Base-by-base conservation (phyloP, 2,888 invertebrate species). In the Caenorhabditis sp. region DNA sequence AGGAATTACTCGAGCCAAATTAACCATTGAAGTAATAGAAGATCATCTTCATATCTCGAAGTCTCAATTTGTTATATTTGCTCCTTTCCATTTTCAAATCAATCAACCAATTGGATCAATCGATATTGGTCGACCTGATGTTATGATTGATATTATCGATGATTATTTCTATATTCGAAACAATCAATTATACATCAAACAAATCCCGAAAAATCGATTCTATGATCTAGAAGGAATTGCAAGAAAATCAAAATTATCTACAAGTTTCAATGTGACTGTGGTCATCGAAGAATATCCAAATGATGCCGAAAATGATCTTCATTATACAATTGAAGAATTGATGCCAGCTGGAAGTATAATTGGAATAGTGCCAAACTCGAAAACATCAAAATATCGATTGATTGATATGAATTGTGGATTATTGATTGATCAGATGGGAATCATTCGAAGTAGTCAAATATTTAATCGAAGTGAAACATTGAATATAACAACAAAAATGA, bases 401-500 rank as follows among this genome's bases (percentile, higher is more conserved):
- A 54, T 73, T 23, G 73, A 73, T 54, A 26, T 43, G 0, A 43
- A n/a, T 1, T 62, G 58, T 38, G 74, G 74, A 1, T 57, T 74
- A 50, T 27, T 59, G 17, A 74, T 74, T 49, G 74, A 74, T 60
- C 53, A 63, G 49, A 36, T 63, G 8, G 69, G 66, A 1, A 36
- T 74, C 1, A 26, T 74, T 20, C 38, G 67, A 27, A 67, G 69
- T 1, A 67, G 66, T 3, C 38, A 26, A 12, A 8, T 53, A 0
- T 74, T 74, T 31, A 69, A 74, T 36, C 26, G 60, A 7, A 69
- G 69, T 59, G n/a, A 59, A 7, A 57, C 49, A 0, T 59, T 53
- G 20, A 58, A 68, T n/a, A 36, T 73, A 14, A 60, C 57, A 25
- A 73, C 73, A 1, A 73, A 73, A 59, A 73, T 73, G 68, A 73